A percentile compares a stretch with the other conserved stretches of the same genome.
Evolutionary conservation across 2,888 invertebrate species (phyloP).

Genomic region (Minunthozetes semirufus): DNA sequence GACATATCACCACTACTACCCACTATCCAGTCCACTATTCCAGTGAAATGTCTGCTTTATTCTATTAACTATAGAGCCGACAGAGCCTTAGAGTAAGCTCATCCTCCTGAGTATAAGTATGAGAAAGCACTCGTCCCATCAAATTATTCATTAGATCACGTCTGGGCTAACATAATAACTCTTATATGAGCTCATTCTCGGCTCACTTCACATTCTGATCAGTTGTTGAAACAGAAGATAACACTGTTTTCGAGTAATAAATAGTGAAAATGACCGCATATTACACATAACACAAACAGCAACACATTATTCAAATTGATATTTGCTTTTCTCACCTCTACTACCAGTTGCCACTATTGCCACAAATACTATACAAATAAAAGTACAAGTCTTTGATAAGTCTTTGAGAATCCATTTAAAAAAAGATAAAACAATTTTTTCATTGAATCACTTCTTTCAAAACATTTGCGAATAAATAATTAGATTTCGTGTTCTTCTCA

Average conservation of each 20-base stretch:
- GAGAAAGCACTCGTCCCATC: slow-evolving; percentile 14
- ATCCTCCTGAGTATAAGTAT: slow-evolving; percentile 5
- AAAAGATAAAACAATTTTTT: neutral
- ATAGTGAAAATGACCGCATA: slow-evolving; percentile 19
- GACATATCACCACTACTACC: slow-evolving; percentile 3
- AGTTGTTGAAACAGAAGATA: slow-evolving; percentile 5
- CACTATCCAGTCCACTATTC: neutral
- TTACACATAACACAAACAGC: neutral
- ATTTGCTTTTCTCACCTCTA: neutral
- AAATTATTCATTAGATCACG: slow-evolving; percentile 29
- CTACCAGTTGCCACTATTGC: neutral
- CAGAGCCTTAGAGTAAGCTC: no score
- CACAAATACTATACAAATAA: neutral
- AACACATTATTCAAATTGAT: slow-evolving; percentile 27
- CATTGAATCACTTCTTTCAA: neutral
- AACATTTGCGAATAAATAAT: neutral
- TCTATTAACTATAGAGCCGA: neutral
- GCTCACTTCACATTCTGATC: slow-evolving; percentile 15
- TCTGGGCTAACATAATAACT: slow-evolving; percentile 14
- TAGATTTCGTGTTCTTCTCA: neutral
- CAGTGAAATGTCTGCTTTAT: slow-evolving; percentile 13
- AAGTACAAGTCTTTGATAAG: no score
- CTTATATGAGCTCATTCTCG: slow-evolving; percentile 18
- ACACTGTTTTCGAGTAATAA: slow-evolving; percentile 18
- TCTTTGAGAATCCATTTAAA: neutral